Conservation (phyloP, 2,888 invertebrate genomes). For the Clepsis dumicolana region DNA sequence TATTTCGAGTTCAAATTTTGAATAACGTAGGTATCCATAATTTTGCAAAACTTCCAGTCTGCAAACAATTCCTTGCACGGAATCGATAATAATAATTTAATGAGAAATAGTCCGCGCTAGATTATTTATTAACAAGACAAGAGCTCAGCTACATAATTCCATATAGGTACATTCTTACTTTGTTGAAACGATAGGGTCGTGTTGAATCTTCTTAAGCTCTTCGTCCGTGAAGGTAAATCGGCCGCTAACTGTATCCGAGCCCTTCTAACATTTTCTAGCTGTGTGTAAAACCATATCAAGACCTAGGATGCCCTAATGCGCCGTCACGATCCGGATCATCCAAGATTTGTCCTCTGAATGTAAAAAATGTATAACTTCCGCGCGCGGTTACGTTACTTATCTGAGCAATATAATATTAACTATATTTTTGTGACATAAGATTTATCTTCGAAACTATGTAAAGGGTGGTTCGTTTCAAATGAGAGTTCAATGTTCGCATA, state of each 20-base stretch:
- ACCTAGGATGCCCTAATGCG: background rate
- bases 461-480: background rate
- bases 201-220: background rate
- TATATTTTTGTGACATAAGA: background rate
- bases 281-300: background rate
- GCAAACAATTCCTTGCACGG: background rate
- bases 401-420: no score
- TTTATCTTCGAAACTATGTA: background rate
- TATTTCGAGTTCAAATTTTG: background rate
- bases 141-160: no score
- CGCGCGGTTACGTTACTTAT: background rate
- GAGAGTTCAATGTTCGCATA: background rate
- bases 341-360: constrained; percentile 13
- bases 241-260: background rate
- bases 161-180: no score
- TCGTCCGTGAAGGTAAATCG: background rate
- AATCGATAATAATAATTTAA: background rate
- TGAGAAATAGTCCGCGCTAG: background rate
- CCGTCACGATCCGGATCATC: constrained; percentile 8
- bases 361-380: constrained; percentile 13
- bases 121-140: background rate
- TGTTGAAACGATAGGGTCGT: background rate
- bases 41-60: background rate
- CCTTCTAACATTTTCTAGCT: background rate
- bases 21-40: background rate